Evolutionary conservation across 2,113 vertebrate genomes (phyloP).

Genomic region (Amblyornis subalaris): DNA sequence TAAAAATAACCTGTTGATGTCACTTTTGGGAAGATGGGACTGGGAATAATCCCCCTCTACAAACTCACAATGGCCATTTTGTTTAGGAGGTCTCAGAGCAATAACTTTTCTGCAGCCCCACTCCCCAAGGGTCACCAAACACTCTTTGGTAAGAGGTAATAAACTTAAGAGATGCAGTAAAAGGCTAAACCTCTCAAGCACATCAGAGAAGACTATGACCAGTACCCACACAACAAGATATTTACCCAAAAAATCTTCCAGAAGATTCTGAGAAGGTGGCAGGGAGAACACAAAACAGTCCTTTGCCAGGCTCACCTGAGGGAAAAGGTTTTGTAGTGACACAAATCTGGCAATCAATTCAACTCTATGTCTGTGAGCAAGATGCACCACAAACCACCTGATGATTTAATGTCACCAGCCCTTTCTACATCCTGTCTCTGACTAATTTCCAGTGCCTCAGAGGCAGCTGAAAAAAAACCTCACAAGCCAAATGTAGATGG

Average conservation of each 20-base stretch:
- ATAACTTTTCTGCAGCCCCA: not conserved
- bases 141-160: not conserved
- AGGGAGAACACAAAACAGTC: not conserved
- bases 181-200: not conserved
- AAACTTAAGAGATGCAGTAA: not conserved
- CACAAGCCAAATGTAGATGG: not conserved
- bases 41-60: not conserved
- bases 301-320: not conserved
- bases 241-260: not conserved
- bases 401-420: conserved; percentile 30
- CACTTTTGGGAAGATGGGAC: not conserved
- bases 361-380: not conserved
- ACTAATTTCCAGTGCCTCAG: conserved; percentile 34
- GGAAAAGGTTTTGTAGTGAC: not conserved
- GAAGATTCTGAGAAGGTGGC: not conserved
- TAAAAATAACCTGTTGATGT: not conserved
- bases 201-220: not conserved
- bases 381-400: conserved; percentile 11
- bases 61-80: not conserved
- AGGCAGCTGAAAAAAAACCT: not conserved
- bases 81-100: not conserved
- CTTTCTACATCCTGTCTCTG: conserved; percentile 38
- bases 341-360: not conserved
- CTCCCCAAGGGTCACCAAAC: not conserved
- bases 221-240: not conserved